phyloP scores from a whole-genome alignment of 2,797 vertebrate species.

The Enteromius afrohamiltoni region DNA sequence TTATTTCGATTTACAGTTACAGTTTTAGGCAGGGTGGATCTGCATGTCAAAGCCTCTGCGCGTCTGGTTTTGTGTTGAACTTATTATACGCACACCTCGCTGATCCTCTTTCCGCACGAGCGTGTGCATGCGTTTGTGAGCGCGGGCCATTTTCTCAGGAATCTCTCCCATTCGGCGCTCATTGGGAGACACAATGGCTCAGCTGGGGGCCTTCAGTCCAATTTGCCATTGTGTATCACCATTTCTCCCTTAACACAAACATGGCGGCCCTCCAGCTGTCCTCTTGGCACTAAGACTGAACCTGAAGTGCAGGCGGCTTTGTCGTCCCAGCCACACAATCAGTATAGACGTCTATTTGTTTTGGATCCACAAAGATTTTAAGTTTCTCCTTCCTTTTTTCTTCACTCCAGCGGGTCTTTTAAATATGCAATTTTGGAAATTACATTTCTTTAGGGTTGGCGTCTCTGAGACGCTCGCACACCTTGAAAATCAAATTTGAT shows the following conservation, averaged over 20 bases:
- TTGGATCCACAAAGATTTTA: constrained; percentile 36
- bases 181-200: constrained; percentile 70
- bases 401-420: constrained; percentile 29
- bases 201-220: constrained; percentile 78
- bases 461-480: background rate
- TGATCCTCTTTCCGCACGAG: constrained; percentile 44
- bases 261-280: constrained; percentile 66
- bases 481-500: constrained; percentile 44
- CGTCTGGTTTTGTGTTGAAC: constrained; percentile 35
- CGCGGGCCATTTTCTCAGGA: constrained; percentile 61
- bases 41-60: constrained; percentile 18
- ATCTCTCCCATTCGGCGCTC: constrained; percentile 68
- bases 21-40: constrained; percentile 16
- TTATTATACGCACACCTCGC: constrained; percentile 31
- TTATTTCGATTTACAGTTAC: background rate
- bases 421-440: constrained; percentile 46
- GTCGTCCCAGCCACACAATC: constrained; percentile 30
- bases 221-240: constrained; percentile 83
- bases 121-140: constrained; percentile 41
- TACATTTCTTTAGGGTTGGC: constrained; percentile 41
- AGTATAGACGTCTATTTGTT: constrained; percentile 25
- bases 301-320: constrained; percentile 46
- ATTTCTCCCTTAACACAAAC: constrained; percentile 75
- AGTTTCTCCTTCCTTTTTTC: constrained; percentile 42
- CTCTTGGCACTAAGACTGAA: constrained; percentile 44